Conservation (phyloP, 2,888 invertebrate species). For the Spodoptera exigua region DNA sequence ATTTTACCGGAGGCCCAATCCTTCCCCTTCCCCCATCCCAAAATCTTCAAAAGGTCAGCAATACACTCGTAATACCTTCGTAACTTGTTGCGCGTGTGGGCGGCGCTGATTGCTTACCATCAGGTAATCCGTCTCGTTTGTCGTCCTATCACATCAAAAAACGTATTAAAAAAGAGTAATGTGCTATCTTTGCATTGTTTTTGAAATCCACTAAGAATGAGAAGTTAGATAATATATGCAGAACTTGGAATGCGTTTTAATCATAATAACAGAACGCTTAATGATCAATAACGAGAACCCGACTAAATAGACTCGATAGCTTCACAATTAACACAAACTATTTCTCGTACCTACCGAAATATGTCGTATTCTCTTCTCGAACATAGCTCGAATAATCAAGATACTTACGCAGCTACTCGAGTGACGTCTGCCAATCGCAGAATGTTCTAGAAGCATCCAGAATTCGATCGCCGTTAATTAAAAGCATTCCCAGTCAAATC, state of each 20-base stretch:
- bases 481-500: slow-evolving; percentile 50
- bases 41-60: no score
- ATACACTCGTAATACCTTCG: no score
- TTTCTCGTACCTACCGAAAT: slow-evolving; percentile 28
- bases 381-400: slow-evolving; percentile 42
- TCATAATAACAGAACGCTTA: not conserved
- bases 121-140: no score
- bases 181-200: not conserved
- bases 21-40: no score
- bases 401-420: slow-evolving; percentile 24
- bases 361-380: slow-evolving; percentile 25
- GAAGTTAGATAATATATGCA: no score
- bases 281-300: not conserved
- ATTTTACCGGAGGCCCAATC: no score
- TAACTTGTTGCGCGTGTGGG: no score
- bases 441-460: slow-evolving; percentile 47
- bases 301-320: not conserved
- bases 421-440: slow-evolving; percentile 41
- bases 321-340: slow-evolving; percentile 9
- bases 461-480: slow-evolving; percentile 53
- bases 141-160: no score
- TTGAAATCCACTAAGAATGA: not conserved
- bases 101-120: no score
- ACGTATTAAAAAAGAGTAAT: not conserved
- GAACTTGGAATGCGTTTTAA: no score